Conservation (phyloP, 2,113 vertebrate genomes). For the Ictidomys tridecemlineatus region DNA sequence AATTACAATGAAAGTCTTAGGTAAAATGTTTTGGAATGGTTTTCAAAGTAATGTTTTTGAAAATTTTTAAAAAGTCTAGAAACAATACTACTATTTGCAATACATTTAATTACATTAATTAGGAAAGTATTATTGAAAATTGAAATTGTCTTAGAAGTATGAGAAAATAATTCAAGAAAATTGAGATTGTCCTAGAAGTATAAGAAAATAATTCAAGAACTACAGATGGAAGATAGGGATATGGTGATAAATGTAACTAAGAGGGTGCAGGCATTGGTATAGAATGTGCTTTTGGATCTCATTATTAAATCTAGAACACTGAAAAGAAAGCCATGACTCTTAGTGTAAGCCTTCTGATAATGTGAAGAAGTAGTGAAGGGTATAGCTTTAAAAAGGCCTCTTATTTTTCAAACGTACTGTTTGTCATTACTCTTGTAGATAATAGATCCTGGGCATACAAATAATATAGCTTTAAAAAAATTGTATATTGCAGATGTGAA, state of each 20-base stretch:
- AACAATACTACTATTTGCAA: not conserved
- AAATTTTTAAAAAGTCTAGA: not conserved
- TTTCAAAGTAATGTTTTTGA: not conserved
- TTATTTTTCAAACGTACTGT: not conserved
- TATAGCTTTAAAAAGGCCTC: not conserved
- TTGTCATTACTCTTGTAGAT: not conserved
- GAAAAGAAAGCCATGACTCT: not conserved
- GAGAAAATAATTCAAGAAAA: not conserved
- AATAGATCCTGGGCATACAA: not conserved
- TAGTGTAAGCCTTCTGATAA: not conserved
- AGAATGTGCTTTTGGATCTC: not conserved
- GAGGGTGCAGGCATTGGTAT: not conserved
- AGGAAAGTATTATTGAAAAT: not conserved
- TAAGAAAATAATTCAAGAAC: not conserved
- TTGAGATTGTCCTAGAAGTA: no score
- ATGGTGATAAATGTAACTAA: not conserved
- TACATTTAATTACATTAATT: not conserved
- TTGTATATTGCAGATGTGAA: not conserved
- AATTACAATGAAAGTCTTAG: accelerated
- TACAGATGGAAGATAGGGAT: not conserved
- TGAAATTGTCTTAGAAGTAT: accelerated
- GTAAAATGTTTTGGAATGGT: not conserved
- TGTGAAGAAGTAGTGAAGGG: not conserved
- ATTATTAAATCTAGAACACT: not conserved
- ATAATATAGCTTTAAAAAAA: not conserved